These are phyloP conservation scores for Calliphora vomitoria DNA, from an alignment of 2,888 invertebrate genomes.

Conservation along the genomic window DNA sequence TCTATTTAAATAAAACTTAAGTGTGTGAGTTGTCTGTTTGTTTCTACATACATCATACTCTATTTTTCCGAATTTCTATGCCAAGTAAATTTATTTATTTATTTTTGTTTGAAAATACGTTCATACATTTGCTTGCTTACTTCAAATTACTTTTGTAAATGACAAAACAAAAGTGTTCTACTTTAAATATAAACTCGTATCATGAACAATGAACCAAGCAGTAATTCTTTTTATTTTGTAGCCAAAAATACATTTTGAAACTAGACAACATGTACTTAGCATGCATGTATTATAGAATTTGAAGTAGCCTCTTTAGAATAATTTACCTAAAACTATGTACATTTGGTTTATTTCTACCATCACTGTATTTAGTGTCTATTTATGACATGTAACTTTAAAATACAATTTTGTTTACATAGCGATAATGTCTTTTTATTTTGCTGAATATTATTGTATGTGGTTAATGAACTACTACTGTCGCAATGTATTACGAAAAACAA, in stretches of 20 bases:
- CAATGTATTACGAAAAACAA: neutral
- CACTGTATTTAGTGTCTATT: neutral
- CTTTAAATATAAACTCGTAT: constrained; percentile 1
- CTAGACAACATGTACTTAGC: constrained; percentile 9
- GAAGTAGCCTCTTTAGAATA: neutral
- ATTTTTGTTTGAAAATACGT: neutral
- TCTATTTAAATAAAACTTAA: neutral
- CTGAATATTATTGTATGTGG: constrained; percentile 4
- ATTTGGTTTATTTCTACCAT: neutral
- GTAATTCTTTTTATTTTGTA: neutral
- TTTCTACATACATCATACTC: neutral
- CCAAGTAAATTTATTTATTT: constrained; percentile 3
- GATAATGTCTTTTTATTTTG: constrained; percentile 10
- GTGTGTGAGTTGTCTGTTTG: neutral
- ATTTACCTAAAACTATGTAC: neutral
- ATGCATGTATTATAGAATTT: neutral
- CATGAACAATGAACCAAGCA: constrained; percentile 13
- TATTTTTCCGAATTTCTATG: constrained; percentile 7
- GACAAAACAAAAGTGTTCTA: constrained; percentile 25
- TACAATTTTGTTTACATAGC: constrained; percentile 15
- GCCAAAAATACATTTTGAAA: constrained; percentile 26
- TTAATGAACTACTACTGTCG: constrained; percentile 28
- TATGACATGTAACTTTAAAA: neutral
- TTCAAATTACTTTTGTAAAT: constrained; percentile 23
- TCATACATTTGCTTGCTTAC: neutral